These are phyloP conservation scores for Cyprinodon brontotheroides DNA, from an alignment of 2,113 vertebrate genomes.

Conservation along the genomic window DNA sequence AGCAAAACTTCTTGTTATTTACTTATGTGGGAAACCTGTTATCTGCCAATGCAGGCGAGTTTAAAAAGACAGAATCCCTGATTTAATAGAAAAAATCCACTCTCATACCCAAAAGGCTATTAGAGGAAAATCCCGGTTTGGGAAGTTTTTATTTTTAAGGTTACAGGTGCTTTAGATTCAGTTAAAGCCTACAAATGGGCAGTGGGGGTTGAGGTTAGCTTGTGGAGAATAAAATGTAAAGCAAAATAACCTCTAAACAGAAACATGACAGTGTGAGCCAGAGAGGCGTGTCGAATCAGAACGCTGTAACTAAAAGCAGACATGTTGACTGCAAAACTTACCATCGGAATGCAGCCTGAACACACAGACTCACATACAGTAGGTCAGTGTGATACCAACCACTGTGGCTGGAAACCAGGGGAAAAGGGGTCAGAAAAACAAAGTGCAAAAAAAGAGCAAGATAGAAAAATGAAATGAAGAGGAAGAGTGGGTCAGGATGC, in stretches of 20 bases:
- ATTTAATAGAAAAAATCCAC: neutral
- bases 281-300: constrained; percentile 23
- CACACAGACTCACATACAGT: constrained; percentile 13
- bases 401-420: constrained; percentile 6
- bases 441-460: neutral
- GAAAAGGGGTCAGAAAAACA: constrained; percentile 20
- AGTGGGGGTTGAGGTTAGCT: neutral
- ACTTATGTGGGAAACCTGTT: neutral
- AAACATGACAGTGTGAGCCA: neutral
- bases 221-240: neutral
- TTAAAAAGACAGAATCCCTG: no score
- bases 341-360: constrained; percentile 65
- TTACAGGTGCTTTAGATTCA: neutral
- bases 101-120: neutral
- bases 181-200: neutral
- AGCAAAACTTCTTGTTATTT: neutral
- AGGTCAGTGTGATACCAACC: constrained; percentile 43
- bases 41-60: neutral
- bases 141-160: neutral
- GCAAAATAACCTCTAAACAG: neutral
- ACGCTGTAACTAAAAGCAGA: constrained; percentile 58
- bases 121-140: neutral
- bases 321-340: constrained; percentile 58
- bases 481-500: constrained; percentile 13
- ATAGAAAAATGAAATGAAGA: constrained; percentile 1